Percentiles rank a stretch among this genome's conserved stretches.
These are phyloP conservation scores for Rhizoglyphus robini DNA, from an alignment of 1,140 invertebrate genomes.

Conservation along the genomic window DNA sequence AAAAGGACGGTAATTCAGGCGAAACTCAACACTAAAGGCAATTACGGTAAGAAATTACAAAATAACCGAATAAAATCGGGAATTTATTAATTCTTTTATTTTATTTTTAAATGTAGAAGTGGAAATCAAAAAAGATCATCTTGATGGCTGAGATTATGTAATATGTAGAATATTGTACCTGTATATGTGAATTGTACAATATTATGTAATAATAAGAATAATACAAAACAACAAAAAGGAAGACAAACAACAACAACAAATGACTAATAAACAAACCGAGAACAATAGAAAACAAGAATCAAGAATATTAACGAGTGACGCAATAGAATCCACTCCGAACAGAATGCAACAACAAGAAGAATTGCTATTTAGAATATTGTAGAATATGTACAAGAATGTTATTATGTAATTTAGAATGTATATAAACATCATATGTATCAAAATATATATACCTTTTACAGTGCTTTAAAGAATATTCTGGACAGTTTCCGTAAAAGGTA, in stretches of 20 bases:
- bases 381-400: background rate
- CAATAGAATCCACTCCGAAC: no score
- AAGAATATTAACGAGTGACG: no score
- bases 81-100: background rate
- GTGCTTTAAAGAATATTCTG: background rate
- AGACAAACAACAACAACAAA: no score
- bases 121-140: background rate
- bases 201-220: background rate
- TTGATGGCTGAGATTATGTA: background rate
- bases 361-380: no score
- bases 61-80: background rate
- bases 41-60: slow-evolving; percentile 8
- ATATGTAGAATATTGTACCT: background rate
- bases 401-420: background rate
- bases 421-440: background rate
- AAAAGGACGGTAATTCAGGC: slow-evolving; percentile 8
- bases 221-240: no score
- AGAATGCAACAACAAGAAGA: no score
- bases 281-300: no score
- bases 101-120: background rate
- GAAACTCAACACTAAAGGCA: slow-evolving; percentile 5
- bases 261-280: no score
- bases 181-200: background rate
- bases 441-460: background rate
- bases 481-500: background rate